Evolutionary conservation across 53 echinoderm and acorn worm species (phyloP), one percentile per base, ranked within the genome.

Genomic region (Mesocentrotus franciscanus): DNA sequence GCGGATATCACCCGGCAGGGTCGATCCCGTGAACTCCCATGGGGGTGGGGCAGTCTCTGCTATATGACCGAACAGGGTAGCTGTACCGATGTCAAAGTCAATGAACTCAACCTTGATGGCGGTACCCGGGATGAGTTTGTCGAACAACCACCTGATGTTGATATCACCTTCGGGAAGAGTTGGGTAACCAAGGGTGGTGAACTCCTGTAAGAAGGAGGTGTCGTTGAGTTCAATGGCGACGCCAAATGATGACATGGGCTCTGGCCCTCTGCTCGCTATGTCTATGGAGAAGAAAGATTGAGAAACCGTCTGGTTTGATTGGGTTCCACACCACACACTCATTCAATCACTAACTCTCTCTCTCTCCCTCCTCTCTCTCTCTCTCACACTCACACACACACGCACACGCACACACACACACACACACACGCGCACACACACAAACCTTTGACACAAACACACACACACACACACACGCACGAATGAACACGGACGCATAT

Each of bases 161-260:
- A 93, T 71, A 10, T 55, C 92, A 9, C 74, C 75, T 6, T 10
- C 56, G 14, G 81, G 78, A 30, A 93, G 81, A 30, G 26, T 30
- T 14, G 93, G 93, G 61, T 93, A 93, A 24, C 93, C 81, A 30
- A 78, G 83, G 27, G 83, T 81, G 79, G 83, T 79, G 93, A 93
- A 60, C 61, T 32, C 15, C 14, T 27, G 29, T 17, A 60, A 10
- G 79, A 8, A 76, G 42, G 93, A 93, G 26, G 61, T 81, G 81
- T 93, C 83, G 20, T 93, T 60, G 16, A 93, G 83, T 27, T 78
- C 26, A 0, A 78, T 32, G 20, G 93, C 76, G 10, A 93, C 29
- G 35, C 93, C 93, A 10, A 93, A 61, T 36, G 81, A 93, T 18
- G 30, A 11, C 16, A 93, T 32, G 9, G 93, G 93, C 17, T 91